Evolutionary conservation across 2,888 invertebrate species (phyloP), one percentile per base, ranked within the genome.

Genomic region (Eilema sororculum): DNA sequence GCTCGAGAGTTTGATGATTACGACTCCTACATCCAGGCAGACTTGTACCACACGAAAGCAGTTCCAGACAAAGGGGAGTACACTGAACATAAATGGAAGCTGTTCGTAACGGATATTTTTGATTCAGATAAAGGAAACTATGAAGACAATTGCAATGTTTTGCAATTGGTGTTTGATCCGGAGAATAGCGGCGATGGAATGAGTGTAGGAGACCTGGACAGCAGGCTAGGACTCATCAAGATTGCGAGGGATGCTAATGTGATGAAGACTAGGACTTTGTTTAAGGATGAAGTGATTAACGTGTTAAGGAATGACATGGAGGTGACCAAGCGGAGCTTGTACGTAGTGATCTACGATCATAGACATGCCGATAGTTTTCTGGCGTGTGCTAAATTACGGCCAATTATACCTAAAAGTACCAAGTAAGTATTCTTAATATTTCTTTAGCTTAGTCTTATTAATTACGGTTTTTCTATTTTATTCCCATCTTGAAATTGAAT

Each of bases 31-130:
- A 97, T 99, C 69, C 97, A 97, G 82, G 96, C 97, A 0, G 97
- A 98, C 92, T 93, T 99, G 63, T 97, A 97, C 84, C 97, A 97
- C 81, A 96, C 97, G 0, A 96, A 96, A 75, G 95, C 91, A 75
- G 95, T 93, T 1, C 87, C 93, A 5, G 94, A 95, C 30, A 93
- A 90, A 67, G 82, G 89, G 1, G 94, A 95, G 64, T 96, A 95
- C 65, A 97, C 98, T 0, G 96, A 97, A 85, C 98, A 99, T 87
- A 96, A 96, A 69, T 99, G 99, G 99, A 98, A 98, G 86, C 96
- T 99, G 68, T 98, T 97, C 86, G 98, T 98, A 25, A 98, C 98
- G 0, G 99, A 99, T 86, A 97, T 98, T 76, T 97, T 98, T 61
- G 98, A 98, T 84, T 96, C 97, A 0, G 97, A 94, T 67, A 93